Conservation (phyloP, 1,140 invertebrate genomes). For the Carposina sasakii region DNA sequence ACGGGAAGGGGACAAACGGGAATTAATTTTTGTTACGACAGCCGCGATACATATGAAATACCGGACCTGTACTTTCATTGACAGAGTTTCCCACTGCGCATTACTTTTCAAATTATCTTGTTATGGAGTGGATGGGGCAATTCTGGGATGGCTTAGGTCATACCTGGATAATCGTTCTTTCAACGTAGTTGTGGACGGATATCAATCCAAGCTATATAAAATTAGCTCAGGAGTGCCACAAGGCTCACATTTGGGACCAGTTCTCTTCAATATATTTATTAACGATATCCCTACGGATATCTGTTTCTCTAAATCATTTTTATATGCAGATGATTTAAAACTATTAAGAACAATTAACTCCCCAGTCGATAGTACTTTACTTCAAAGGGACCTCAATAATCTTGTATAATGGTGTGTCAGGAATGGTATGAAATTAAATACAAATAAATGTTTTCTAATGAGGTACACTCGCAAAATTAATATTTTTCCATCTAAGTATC, state of each 20-base stretch:
- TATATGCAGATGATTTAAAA: conserved; percentile 3
- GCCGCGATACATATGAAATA: too few relatives aligned
- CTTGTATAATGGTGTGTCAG: neutral
- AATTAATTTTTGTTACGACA: too few relatives aligned
- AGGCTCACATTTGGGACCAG: conserved; percentile 6
- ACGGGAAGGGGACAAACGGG: too few relatives aligned
- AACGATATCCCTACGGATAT: neutral
- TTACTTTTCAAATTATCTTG: conserved; percentile 1
- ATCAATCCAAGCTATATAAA: neutral
- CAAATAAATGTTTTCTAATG: conserved; percentile 1
- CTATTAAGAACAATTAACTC: neutral
- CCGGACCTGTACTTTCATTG: too few relatives aligned
- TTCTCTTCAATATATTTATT: neutral
- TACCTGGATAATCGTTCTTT: conserved; percentile 1
- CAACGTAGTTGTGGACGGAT: neutral
- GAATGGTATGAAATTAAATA: neutral
- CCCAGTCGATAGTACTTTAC: neutral
- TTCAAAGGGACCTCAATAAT: neutral
- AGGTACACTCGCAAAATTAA: neutral
- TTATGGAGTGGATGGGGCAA: neutral
- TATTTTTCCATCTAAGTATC: neutral
- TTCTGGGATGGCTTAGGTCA: conserved; percentile 3
- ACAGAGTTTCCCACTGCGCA: neutral
- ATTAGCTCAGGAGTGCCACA: conserved; percentile 4
- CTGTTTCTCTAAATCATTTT: neutral